phyloP scores from a whole-genome alignment of 2,113 vertebrate genomes.

The Hydrochoerus hydrochaeris region DNA sequence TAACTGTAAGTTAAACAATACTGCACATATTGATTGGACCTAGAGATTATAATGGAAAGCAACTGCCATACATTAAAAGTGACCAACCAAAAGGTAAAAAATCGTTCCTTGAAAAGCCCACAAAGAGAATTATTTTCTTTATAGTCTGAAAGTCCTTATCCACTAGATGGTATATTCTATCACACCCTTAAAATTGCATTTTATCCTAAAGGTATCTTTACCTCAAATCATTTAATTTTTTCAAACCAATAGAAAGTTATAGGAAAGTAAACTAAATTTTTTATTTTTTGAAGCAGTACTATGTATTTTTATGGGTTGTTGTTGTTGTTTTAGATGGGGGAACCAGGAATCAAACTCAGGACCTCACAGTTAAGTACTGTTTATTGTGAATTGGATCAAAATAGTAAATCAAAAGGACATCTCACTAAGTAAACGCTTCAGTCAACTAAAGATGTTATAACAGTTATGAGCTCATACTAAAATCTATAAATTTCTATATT shows the following conservation, averaged over 20 bases:
- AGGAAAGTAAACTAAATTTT: background rate
- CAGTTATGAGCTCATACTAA: conserved; percentile 10
- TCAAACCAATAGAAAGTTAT: conserved; percentile 47
- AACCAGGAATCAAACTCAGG: too few relatives aligned
- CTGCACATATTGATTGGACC: conserved; percentile 73
- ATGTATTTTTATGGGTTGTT: background rate
- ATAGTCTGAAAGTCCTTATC: conserved; percentile 46
- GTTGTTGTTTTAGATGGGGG: too few relatives aligned
- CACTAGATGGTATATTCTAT: conserved; percentile 45
- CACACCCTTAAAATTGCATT: conserved; percentile 7
- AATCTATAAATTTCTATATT: background rate
- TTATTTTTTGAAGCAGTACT: conserved; percentile 3
- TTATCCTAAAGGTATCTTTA: background rate
- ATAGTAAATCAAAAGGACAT: background rate
- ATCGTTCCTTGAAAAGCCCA: conserved; percentile 63
- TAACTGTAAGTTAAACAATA: conserved; percentile 77
- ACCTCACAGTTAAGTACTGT: background rate
- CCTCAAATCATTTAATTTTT: conserved; percentile 27
- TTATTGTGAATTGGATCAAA: background rate
- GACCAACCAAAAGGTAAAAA: conserved; percentile 72
- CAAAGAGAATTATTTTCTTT: conserved; percentile 70
- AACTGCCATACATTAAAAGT: conserved; percentile 71
- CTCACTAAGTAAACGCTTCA: background rate
- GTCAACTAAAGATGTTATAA: background rate
- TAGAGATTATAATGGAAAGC: conserved; percentile 73